Evolutionary conservation across 1,140 invertebrate species (phyloP), one percentile per base, ranked within the genome.

Genomic region (Drosophila triauraria): DNA sequence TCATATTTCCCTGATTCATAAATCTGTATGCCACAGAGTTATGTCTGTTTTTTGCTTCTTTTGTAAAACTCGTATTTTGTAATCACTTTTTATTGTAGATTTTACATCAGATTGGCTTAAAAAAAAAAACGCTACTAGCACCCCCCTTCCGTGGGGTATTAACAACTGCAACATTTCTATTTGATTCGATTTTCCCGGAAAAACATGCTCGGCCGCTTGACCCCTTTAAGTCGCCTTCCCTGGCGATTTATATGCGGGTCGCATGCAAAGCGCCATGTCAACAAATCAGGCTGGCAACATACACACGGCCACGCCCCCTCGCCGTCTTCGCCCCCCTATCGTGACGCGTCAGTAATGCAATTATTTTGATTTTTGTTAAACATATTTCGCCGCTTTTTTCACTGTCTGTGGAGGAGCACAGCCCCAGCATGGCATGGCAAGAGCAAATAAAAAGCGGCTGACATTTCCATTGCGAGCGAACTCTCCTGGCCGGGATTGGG

Each of bases 261-360:
- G 67, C 69, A 72, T 72, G 69, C 69, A 72, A 72, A 72, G 69
- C 68, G 67, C 54, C 69, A 72, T 72, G 69, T 72, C 69, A 72
- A 70, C 65, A 71, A 70, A 67, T 44, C 74, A 82, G 68, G 63
- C 63, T 68, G 53, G 35, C 72, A 80, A 75, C 82, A 86, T 59
- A 20, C 20, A 20, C 48, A 62, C 42, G 40, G 27, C 43, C 61
- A 56, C 70, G 50, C 54, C 48, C 42, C 44, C 75, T 9, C 2
- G 0, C 15, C 46, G 20, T 20, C 20, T 15, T 23, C 38, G 27
- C 43, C 25, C 56, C 50, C 32, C 54, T 53, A 56, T 57, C 60
- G 70, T 87, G 74, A 79, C 85, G 84, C 79, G 84, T 90, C 80
- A 81, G 78, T 71, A 68, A 72, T 90, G 84, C 84, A 88, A 88